Conservation (phyloP, 2,888 invertebrate species). For the Drosophila pegasa region DNA sequence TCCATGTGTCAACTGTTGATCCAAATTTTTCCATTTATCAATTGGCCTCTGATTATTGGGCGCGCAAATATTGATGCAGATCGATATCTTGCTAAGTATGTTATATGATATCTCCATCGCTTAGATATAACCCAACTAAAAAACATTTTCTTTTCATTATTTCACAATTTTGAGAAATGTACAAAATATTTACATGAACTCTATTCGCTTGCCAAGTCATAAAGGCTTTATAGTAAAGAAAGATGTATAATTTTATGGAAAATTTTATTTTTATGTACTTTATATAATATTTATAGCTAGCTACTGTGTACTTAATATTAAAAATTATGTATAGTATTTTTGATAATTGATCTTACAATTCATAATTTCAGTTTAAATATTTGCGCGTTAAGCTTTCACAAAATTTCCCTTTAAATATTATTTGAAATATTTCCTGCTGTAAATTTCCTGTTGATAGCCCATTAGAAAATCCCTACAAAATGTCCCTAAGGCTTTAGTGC, state of each 20-base stretch:
- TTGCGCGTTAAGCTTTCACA: not conserved
- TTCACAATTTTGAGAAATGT: constrained; percentile 24
- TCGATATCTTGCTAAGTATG: constrained; percentile 31
- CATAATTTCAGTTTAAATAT: not conserved
- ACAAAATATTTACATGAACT: not conserved
- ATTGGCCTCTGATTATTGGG: constrained; percentile 40
- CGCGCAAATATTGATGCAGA: constrained; percentile 45
- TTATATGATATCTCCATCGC: constrained; percentile 11
- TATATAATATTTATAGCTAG: not conserved
- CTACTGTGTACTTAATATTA: not conserved
- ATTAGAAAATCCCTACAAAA: not conserved
- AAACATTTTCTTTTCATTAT: not conserved
- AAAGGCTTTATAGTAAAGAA: not conserved
- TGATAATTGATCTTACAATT: not conserved
- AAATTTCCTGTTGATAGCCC: not conserved
- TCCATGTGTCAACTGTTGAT: constrained; percentile 41
- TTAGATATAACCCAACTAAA: constrained; percentile 2
- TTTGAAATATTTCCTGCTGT: not conserved
- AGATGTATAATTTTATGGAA: not conserved
- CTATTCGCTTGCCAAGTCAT: not conserved
- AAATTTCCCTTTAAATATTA: not conserved
- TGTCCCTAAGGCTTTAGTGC: not conserved
- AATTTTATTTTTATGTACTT: not conserved
- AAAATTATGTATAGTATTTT: not conserved
- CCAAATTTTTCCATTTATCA: constrained; percentile 50